Base-by-base conservation (phyloP, 2,888 invertebrate species). In the Sepioteuthis lessoniana region DNA sequence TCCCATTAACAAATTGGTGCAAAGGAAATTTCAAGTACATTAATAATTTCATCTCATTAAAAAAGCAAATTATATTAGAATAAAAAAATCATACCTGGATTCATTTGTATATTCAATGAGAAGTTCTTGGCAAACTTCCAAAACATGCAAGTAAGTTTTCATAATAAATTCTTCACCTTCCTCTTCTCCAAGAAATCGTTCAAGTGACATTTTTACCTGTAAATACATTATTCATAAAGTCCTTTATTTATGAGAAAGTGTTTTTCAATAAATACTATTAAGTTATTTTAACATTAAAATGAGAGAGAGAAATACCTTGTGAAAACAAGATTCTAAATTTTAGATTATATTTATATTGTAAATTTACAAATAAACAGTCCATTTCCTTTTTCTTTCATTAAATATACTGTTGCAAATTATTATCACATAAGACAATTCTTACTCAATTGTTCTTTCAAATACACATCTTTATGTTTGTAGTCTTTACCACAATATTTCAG, bases 41-140 rank as follows among this genome's bases (percentile, higher is more conserved):
- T 76, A 76, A 76, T 76, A 76, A 76, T 76, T 76, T 76, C n/a
- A 76, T 13, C 4, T 28, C 31, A 31, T 31, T 35, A 76, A 76
- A 35, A 35, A 21, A n/a, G 0, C n/a, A 76, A 76, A 35, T 35
- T 10, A 4, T 76, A 76, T n/a, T n/a, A 76, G n/a, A n/a, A n/a
- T 4, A 76, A 76, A 76, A 37, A 60, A 35, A 35, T 93, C 95
- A 95, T 95, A 97, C 97, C 97, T 97, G 47, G 97, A 97, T 0
- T 98, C 98, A 95, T 98, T 96, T 97, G 97, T 96, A 95, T 96
- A 96, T 60, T 96, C 98, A 90, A 98, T 98, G 90, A 98, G 97
- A 93, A 98, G 97, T 94, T 98, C 98, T 96, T 98, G 98, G 38
- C 98, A 98, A 95, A 98, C 98, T 94, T 98, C 98, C 91, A 98